Base-by-base conservation (phyloP, 2,888 invertebrate genomes). In the Crocallis elinguaria region DNA sequence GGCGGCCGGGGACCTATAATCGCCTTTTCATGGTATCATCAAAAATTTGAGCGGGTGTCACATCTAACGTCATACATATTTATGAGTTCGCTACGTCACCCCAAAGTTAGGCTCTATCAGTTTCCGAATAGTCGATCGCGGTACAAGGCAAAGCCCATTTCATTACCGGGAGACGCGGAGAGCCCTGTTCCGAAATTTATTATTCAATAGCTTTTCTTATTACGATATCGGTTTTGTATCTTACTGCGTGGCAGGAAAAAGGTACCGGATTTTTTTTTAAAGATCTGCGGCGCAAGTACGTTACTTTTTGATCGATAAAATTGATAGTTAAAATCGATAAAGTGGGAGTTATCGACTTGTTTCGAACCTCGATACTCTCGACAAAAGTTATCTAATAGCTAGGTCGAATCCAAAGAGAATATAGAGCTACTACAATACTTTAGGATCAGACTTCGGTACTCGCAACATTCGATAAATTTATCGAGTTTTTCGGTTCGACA, bases 1-100 rank as follows among this genome's bases (percentile, higher is more conserved):
- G 66, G 48, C 56, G 50, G 32, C 33, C 43, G 17, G 46, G 55
- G 49, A 60, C 33, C 50, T 49, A 49, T 36, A 37, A 42, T 37
- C 41, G 56, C 50, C 57, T 32, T 57, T 49, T 58, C 57, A 54
- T 53, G 50, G 13, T 29, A 23, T 36, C 30, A 45, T 32, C 14
- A 29, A 27, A 45, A 48, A 29, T 36, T 46, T 38, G 32, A 43
- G 32, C 29, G 32, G n/a, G 27, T 35, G 35, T 7, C 12, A 16
- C 19, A 17, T 19, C 17, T 39, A 3, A 33, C 37, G 5, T 49
- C 45, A 27, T 55, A 52, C 30, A 51, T 57, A 60, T 60, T 54
- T 48, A 54, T 48, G 50, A 39, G 21, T n/a, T 9, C 9, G 42
- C 21, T 11, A 2, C 39, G 29, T 43, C 38, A 25, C 52, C 49